Evolutionary conservation across 1,140 invertebrate genomes (phyloP), one percentile per base, ranked within the genome.

Genomic region (Fopius arisanus): DNA sequence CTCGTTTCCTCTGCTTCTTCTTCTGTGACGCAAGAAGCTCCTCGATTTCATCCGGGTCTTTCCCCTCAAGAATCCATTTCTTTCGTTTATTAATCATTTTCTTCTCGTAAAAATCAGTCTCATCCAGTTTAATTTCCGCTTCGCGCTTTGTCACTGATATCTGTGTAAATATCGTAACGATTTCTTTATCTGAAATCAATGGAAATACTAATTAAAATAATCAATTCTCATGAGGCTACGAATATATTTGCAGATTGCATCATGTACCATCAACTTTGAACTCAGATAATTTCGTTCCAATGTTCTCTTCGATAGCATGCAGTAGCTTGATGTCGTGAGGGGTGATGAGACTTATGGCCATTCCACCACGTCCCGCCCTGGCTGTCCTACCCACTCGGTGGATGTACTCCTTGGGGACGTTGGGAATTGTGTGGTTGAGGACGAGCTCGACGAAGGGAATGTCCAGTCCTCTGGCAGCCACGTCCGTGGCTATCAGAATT

Each of bases 321-420:
- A 99, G 88, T 28, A 96, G 87, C 81, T 95, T 91, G 12, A 99
- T 91, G 83, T 99, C 97, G 84, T 95, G 91, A 19, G 97, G 97
- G 0, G 96, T 96, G 67, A 99, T 92, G 43, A 99, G 89, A 23
- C 96, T 96, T 59, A 99, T 92, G 0, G 98, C 93, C 84, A 93
- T 90, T 7, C 97, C 98, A 62, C 89, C 90, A 78, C 95, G 89
- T 0, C 97, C 97, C 19, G 97, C 97, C 81, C 98, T 90, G 4
- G 98, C 98, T 63, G 98, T 99, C 82, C 98, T 90, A 40, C 98
- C 98, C 16, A 99, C 97, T 79, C 98, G 91, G 88, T 99, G 98
- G 80, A 99, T 94, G 86, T 99, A 99, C 81, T 97, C 96, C 82
- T 96, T 97, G 0, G 95, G 92, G 74, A 94, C 91, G 70, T 93